These are phyloP conservation scores for Syrrhaptes paradoxus DNA, from an alignment of 2,113 vertebrate species.

Conservation along the genomic window DNA sequence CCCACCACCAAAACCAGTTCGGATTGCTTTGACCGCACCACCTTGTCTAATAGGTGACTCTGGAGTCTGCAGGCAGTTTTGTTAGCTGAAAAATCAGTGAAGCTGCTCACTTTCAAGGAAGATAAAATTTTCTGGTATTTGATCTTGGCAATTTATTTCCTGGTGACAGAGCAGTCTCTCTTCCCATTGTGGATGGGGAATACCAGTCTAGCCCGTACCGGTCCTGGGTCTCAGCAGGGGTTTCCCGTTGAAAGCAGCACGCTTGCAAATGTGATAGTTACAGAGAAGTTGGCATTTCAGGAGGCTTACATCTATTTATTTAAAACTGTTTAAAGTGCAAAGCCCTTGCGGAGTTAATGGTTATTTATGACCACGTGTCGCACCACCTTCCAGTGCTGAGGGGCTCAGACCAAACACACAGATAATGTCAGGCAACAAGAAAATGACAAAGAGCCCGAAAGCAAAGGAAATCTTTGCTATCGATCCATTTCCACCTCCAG, in stretches of 20 bases:
- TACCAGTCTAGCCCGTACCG: neutral
- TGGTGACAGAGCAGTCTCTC: neutral
- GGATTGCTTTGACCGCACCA: neutral
- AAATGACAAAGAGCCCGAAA: neutral
- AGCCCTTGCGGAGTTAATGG: neutral
- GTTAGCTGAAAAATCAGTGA: neutral
- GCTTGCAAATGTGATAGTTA: neutral
- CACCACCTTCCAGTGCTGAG: neutral
- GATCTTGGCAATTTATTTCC: neutral
- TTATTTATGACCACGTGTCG: neutral
- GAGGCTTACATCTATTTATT: neutral
- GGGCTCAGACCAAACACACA: conserved; percentile 2
- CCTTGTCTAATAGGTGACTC: no score
- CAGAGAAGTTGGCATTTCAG: neutral
- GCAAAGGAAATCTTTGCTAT: neutral
- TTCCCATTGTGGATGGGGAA: neutral
- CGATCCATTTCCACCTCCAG: neutral
- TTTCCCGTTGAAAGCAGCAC: neutral
- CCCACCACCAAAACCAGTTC: neutral
- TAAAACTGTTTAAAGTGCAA: neutral
- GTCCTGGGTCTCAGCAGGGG: neutral
- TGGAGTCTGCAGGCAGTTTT: neutral
- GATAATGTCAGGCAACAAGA: neutral
- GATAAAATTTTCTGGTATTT: neutral
- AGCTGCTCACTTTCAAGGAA: neutral